Evolutionary conservation across 1,140 invertebrate species (phyloP).

Genomic region (Drosophila malerkotliana): DNA sequence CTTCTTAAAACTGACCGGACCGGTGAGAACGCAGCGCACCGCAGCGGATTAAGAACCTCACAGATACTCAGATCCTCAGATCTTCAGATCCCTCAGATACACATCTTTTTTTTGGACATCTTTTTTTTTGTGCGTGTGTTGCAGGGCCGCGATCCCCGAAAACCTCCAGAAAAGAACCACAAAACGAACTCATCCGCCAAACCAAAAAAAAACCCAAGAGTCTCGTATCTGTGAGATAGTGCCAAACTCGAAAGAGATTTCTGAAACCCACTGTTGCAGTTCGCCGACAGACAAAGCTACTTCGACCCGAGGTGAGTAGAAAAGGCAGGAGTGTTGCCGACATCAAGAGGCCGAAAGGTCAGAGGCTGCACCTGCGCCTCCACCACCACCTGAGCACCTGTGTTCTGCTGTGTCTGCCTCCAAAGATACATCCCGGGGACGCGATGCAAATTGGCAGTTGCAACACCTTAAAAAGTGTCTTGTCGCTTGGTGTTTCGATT

Average conservation of each 20-base stretch:
- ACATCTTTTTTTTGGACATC: constrained; percentile 14
- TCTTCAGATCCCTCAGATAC: neutral
- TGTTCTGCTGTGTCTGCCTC: too few relatives aligned
- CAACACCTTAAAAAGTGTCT: neutral
- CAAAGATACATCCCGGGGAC: neutral
- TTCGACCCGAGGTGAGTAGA: constrained; percentile 8
- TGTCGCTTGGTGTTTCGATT: neutral
- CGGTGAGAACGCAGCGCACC: constrained; percentile 46
- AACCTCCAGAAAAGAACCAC: neutral
- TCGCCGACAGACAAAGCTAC: neutral
- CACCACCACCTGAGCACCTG: too few relatives aligned
- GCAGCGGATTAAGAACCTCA: constrained; percentile 50
- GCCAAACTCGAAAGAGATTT: neutral
- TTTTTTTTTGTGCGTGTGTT: constrained; percentile 43
- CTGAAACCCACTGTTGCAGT: neutral
- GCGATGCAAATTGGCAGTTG: neutral
- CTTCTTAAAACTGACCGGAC: constrained; percentile 63
- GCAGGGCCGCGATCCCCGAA: constrained; percentile 21
- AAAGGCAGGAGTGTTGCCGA: neutral
- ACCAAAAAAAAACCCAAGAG: neutral
- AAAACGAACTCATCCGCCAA: neutral
- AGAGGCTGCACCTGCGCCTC: neutral
- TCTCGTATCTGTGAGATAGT: constrained; percentile 12
- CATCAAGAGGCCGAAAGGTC: neutral
- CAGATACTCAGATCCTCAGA: neutral